Conservation (phyloP, 92 coral and sea anemone species). For the Porites cylindrica region DNA sequence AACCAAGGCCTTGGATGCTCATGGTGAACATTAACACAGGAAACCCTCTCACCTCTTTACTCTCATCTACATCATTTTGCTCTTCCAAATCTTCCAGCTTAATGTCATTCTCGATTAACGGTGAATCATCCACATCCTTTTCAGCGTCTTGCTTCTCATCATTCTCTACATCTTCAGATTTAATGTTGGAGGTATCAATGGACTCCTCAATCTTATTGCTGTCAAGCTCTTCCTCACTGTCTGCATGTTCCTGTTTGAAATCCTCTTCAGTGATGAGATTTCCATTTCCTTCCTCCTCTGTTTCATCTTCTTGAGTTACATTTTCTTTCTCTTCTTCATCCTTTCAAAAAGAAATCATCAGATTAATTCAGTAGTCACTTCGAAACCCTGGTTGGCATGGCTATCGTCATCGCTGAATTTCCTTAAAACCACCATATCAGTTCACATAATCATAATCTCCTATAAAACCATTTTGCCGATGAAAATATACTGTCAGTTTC, state of each 20-base stretch:
- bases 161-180: constrained; percentile 21
- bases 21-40: no score
- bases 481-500: no score
- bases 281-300: background rate
- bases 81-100: constrained; percentile 52
- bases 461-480: no score
- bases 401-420: no score
- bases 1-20: no score
- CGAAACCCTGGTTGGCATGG: no score
- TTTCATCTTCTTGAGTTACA: constrained; percentile 34
- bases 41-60: constrained; percentile 10
- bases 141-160: constrained; percentile 31
- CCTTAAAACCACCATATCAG: no score
- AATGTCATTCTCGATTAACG: constrained; percentile 27
- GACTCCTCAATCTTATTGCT: constrained; percentile 40
- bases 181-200: constrained; percentile 25
- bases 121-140: constrained; percentile 2
- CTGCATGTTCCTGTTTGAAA: background rate
- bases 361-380: background rate
- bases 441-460: no score
- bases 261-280: constrained; percentile 12
- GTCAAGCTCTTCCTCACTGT: constrained; percentile 37
- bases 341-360: constrained; percentile 18
- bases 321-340: constrained; percentile 29
- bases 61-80: constrained; percentile 5